phyloP scores from a whole-genome alignment of 2,797 vertebrate species.

The Coilia nasus region DNA sequence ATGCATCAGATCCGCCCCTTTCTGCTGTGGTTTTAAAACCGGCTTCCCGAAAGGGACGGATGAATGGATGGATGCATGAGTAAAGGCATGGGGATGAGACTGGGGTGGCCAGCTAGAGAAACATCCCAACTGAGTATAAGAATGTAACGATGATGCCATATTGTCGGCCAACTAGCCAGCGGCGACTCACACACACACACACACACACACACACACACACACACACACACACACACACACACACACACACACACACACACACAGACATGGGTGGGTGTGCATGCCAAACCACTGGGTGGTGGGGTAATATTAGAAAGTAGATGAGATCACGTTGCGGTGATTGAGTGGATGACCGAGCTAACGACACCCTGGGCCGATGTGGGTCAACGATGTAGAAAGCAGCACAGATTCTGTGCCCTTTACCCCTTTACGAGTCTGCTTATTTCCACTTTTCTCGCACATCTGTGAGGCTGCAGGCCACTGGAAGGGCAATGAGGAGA shows the following conservation, averaged over 20 bases:
- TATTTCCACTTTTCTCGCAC: background rate
- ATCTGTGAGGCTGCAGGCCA: background rate
- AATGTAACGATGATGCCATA: background rate
- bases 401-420: background rate
- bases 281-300: constrained; percentile 36
- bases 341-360: constrained; percentile 8
- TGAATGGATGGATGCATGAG: background rate
- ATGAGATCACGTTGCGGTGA: background rate
- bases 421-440: background rate
- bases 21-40: background rate
- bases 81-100: background rate
- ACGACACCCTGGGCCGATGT: background rate
- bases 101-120: background rate
- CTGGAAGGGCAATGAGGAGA: background rate
- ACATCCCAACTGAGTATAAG: background rate
- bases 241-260: constrained; percentile 27
- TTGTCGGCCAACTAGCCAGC: background rate
- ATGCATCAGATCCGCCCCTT: background rate
- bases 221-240: constrained; percentile 23
- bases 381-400: background rate
- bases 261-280: constrained; percentile 50
- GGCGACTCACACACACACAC: background rate
- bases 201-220: constrained; percentile 47
- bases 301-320: background rate
- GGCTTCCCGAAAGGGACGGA: background rate